Evolutionary conservation across 2,797 vertebrate species (phyloP), one percentile per base, ranked within the genome.

Genomic region (Synaphobranchus kaupii): DNA sequence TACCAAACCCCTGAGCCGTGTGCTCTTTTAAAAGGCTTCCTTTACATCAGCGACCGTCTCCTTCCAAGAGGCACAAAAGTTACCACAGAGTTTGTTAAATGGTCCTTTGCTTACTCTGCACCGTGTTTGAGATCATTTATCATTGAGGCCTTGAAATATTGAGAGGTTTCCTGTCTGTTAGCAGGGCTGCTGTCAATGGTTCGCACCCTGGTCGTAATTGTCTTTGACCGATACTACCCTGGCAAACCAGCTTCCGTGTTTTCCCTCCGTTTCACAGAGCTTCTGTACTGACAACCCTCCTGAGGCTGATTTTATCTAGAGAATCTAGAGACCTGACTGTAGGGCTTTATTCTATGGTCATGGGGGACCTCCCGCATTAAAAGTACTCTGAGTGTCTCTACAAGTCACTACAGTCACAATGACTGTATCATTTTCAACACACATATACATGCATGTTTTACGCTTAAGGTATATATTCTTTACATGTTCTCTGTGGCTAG

Each of bases 61-160:
- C 31, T 60, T 71, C 60, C 48, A 39, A 48, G 71, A 86, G 87
- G 90, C 93, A 89, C 90, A 91, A 91, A 95, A 94, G 94, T 90
- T 89, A 90, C 90, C 94, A 93, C 94, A 94, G 93, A 93, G 94
- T 95, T 95, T 94, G 94, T 95, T 95, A 93, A 94, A 94, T 95
- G 93, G 93, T 92, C 93, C 95, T 96, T 95, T 96, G 96, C 96
- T 94, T 95, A 94, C 93, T 96, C 95, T 95, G 95, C 96, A 94
- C 95, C 95, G 94, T 96, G 95, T 95, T 95, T 96, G 95, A 94
- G 95, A 95, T 95, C 95, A 97, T 97, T 97, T 95, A 97, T 97
- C 96, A 97, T 90, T 12, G 88, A 20, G 93, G 93, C 95, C 95
- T 95, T 95, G 95, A 95, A 95, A 93, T 96, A 97, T 96, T 95